A percentile compares a stretch with the other conserved stretches of the same genome.
phyloP scores from a whole-genome alignment of 2,113 vertebrate genomes.

The Seriola rivoliana region DNA sequence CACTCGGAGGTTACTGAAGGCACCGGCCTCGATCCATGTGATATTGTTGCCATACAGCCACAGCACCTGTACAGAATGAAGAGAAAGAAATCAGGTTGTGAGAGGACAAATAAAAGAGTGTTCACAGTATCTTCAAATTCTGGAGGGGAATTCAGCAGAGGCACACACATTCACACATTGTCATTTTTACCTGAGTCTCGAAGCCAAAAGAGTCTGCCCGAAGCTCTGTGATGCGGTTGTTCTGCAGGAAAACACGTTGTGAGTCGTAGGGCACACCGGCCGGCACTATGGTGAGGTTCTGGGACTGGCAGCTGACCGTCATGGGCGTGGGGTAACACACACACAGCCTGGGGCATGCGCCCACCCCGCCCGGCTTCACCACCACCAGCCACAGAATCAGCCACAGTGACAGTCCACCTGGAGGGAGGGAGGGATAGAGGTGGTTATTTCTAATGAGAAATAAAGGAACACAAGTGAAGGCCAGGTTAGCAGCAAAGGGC shows the following conservation, averaged over 20 bases:
- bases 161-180: not conserved
- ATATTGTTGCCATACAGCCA: conserved; percentile 99
- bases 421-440: conserved; percentile 13
- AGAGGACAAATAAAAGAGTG: not conserved
- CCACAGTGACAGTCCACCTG: conserved; percentile 87
- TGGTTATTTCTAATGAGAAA: not conserved
- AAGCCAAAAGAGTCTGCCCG: conserved; percentile 94
- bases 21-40: conserved; percentile 93
- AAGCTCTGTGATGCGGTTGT: conserved; percentile 96
- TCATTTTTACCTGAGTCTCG: conserved; percentile 86
- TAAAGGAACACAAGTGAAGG: not conserved
- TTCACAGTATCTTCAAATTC: not conserved
- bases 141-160: not conserved
- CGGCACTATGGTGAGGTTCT: conserved; percentile 94
- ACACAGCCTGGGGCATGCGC: conserved; percentile 92
- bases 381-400: conserved; percentile 89
- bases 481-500: not conserved
- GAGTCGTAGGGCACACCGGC: conserved; percentile 90
- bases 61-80: conserved; percentile 82
- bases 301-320: conserved; percentile 98
- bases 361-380: conserved; percentile 83
- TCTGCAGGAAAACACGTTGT: conserved; percentile 97
- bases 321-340: conserved; percentile 97
- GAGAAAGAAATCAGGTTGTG: not conserved
- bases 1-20: conserved; percentile 93